These are phyloP conservation scores for Pristiophorus japonicus DNA, from an alignment of 2,113 vertebrate species.

Conservation along the genomic window DNA sequence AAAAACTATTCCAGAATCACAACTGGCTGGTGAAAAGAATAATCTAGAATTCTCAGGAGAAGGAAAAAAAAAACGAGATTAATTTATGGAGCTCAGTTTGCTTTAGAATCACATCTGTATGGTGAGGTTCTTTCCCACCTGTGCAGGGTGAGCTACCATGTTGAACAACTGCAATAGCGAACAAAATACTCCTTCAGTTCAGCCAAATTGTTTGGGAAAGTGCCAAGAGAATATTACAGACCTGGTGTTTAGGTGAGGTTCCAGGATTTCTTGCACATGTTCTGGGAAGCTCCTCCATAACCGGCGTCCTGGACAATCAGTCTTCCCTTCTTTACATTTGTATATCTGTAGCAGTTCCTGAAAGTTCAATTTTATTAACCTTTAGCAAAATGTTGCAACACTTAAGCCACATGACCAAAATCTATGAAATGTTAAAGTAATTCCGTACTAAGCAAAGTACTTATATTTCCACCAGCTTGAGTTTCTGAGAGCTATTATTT, in stretches of 20 bases:
- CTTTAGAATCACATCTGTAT: neutral
- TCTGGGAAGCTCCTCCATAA: conserved; percentile 94
- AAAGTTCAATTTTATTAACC: conserved; percentile 43
- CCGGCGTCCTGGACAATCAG: conserved; percentile 70
- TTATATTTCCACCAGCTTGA: neutral
- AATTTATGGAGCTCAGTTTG: neutral
- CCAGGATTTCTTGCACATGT: conserved; percentile 90
- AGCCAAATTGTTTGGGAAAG: neutral
- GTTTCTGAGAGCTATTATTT: neutral
- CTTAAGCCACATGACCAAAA: neutral
- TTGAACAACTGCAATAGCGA: neutral
- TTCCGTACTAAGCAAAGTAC: neutral
- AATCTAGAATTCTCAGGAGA: neutral
- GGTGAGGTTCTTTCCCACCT: neutral
- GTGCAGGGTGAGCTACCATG: neutral
- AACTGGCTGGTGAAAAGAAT: no score
- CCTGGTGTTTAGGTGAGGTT: conserved; percentile 94
- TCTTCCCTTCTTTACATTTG: conserved; percentile 76
- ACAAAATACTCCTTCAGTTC: neutral
- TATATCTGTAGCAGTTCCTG: conserved; percentile 89
- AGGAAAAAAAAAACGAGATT: neutral
- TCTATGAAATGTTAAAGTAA: neutral
- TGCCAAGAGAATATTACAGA: conserved; percentile 43
- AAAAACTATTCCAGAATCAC: no score
- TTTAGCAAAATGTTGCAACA: conserved; percentile 9